Base-by-base conservation (phyloP, 2,888 invertebrate genomes). In the Camponotus fellah region DNA sequence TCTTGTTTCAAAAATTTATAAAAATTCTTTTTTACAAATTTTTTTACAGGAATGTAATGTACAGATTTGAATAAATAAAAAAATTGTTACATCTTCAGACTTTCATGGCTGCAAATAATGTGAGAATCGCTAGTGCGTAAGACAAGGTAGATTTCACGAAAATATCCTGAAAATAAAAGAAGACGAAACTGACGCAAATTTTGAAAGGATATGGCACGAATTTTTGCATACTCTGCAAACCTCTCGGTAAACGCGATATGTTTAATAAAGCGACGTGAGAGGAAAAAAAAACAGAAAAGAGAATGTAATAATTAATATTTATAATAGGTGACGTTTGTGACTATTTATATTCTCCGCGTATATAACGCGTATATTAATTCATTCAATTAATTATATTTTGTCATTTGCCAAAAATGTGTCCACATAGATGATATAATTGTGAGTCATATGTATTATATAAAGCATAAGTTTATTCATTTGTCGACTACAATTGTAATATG, bases 401-500 rank as follows among this genome's bases (percentile, higher is more conserved):
- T 34, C 21, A 0, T 79, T 79, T 79, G 72, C 72, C 46, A 79
- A 79, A 72, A 79, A 79, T 46, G 21, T 40, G 40, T 65, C 2
- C 66, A 5, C 6, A 68, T 40, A 40, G 40, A 77, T 32, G 53
- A 80, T 46, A 34, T 60, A 80, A 60, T 49, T 72, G 71, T 69
- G 71, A 69, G 14, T 71, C 43, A 58, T 56, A 43, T 32, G 12
- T 43, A 26, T 53, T 34, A 34, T 34, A 26, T 77, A 32, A 58
- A 71, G 37, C 71, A 32, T 77, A 77, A 69, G 32, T 77, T 77
- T 77, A 77, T 77, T 77, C 32, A 56, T 58, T 69, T 77, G 69
- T 56, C 56, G 32, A 34, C 56, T 34, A 21, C 40, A 66, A 64
- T 64, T 62, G 17, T 32, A 62, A 62, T 65, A 37, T 37, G 37